Evolutionary conservation across 1,140 invertebrate genomes (phyloP).

Genomic region (Stenopsyche tienmushanensis): DNA sequence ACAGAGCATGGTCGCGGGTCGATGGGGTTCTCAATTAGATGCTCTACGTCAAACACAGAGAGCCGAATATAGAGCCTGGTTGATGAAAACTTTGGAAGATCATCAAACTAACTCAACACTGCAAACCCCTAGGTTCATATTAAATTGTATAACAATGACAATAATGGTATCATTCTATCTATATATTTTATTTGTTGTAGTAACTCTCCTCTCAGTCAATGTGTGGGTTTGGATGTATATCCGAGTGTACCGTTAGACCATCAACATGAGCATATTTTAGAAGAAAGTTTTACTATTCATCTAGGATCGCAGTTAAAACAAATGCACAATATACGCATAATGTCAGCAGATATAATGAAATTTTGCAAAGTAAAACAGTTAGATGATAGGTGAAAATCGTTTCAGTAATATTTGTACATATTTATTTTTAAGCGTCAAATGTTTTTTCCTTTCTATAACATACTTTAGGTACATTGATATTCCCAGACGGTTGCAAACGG

Average conservation of each 20-base stretch:
- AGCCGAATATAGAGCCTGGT: constrained; percentile 74
- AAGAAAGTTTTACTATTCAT: constrained; percentile 97
- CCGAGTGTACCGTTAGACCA: neutral
- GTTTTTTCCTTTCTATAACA: neutral
- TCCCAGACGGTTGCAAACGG: constrained; percentile 86
- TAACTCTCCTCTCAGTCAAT: constrained; percentile 38
- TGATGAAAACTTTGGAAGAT: constrained; percentile 71
- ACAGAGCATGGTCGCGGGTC: constrained; percentile 70
- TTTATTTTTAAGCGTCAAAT: neutral
- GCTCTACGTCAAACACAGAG: constrained; percentile 73
- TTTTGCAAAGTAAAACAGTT: constrained; percentile 70
- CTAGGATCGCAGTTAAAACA: constrained; percentile 97
- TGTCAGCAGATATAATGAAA: constrained; percentile 84
- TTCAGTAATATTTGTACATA: neutral
- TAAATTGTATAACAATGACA: neutral
- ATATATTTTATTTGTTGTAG: constrained; percentile 30
- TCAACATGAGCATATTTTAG: constrained; percentile 52
- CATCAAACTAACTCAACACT: constrained; percentile 60
- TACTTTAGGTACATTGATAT: constrained; percentile 40
- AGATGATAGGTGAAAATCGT: constrained; percentile 51
- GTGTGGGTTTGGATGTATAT: neutral
- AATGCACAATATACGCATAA: constrained; percentile 94
- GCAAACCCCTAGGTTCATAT: constrained; percentile 56
- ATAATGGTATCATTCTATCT: neutral
- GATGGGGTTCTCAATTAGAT: constrained; percentile 75